These are phyloP conservation scores for Neogobius melanostomus DNA, from an alignment of 2,113 vertebrate species.

Conservation along the genomic window DNA sequence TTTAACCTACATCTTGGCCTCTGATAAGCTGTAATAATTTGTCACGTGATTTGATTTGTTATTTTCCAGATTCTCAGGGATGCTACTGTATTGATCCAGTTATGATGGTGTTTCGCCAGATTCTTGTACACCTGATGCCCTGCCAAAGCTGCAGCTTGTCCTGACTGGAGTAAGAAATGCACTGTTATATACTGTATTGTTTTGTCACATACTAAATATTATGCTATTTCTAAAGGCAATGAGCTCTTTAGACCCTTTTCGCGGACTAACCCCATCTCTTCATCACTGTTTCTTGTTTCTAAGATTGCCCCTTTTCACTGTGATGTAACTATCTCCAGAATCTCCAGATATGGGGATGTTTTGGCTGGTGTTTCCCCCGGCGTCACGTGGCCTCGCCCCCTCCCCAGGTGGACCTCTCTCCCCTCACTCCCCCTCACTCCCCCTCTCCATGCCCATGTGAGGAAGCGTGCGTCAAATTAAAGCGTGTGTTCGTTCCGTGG, in stretches of 20 bases:
- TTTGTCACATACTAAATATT: too few relatives aligned
- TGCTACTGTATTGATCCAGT: too few relatives aligned
- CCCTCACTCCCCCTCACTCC: not conserved
- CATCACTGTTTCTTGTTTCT: not conserved
- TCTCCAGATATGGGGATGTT: slow-evolving; percentile 39
- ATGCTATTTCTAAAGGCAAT: not conserved
- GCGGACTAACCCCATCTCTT: not conserved
- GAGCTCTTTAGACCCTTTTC: not conserved
- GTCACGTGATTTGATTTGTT: too few relatives aligned
- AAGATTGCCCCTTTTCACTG: not conserved
- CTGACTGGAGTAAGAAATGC: too few relatives aligned
- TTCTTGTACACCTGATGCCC: too few relatives aligned
- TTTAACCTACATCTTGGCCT: too few relatives aligned
- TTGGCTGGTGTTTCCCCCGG: slow-evolving; percentile 23
- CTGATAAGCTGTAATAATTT: too few relatives aligned
- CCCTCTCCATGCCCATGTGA: not conserved
- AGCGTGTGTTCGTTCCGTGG: slow-evolving; percentile 44
- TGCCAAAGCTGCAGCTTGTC: too few relatives aligned
- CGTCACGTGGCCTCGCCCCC: slow-evolving; percentile 9
- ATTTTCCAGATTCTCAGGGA: too few relatives aligned
- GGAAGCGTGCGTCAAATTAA: slow-evolving; percentile 40
- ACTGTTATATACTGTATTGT: too few relatives aligned
- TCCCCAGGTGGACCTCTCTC: slow-evolving; percentile 29
- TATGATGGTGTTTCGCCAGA: too few relatives aligned
- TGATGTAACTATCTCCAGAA: slow-evolving; percentile 1